phyloP scores from a whole-genome alignment of 2,888 invertebrate species.

The Rotaria magnacalcarata region DNA sequence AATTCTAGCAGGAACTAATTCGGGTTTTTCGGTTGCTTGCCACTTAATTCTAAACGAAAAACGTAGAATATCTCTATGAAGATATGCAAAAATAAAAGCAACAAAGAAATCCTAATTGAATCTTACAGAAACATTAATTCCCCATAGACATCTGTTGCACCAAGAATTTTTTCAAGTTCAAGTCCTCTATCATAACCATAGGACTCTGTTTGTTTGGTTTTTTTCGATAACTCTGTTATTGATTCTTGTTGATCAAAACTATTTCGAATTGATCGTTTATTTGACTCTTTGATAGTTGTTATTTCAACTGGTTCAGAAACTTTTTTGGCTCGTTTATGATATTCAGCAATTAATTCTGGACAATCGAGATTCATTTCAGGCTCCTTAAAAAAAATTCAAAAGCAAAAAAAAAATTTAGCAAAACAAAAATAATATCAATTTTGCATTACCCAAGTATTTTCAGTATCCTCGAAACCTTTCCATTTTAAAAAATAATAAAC shows the following conservation, averaged over 20 bases:
- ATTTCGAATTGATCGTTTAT: background rate
- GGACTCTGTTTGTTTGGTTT: background rate
- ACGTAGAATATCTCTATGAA: too few species aligned
- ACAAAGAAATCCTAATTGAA: too few species aligned
- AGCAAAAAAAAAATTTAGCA: too few species aligned
- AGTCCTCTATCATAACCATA: background rate
- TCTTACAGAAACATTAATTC: conserved; percentile 33
- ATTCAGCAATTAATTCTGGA: conserved; percentile 68
- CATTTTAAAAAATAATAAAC: conserved; percentile 66
- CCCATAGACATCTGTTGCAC: conserved; percentile 20
- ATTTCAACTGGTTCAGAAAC: too few species aligned
- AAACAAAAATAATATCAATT: background rate
- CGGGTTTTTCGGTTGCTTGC: background rate
- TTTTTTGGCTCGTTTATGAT: conserved; percentile 64
- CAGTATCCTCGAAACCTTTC: conserved; percentile 62
- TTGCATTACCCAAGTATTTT: conserved; percentile 24
- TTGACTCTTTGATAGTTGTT: background rate
- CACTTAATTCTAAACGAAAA: background rate
- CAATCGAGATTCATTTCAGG: conserved; percentile 86
- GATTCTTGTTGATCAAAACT: background rate
- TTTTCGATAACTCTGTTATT: background rate
- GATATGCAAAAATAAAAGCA: too few species aligned
- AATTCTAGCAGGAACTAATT: conserved; percentile 33
- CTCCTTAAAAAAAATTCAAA: conserved; percentile 67
- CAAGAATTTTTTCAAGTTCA: conserved; percentile 32